A percentile compares a stretch with the other conserved stretches of the same genome.
These are phyloP conservation scores for Ameiurus melas DNA, from an alignment of 2,113 vertebrate species.

Conservation along the genomic window DNA sequence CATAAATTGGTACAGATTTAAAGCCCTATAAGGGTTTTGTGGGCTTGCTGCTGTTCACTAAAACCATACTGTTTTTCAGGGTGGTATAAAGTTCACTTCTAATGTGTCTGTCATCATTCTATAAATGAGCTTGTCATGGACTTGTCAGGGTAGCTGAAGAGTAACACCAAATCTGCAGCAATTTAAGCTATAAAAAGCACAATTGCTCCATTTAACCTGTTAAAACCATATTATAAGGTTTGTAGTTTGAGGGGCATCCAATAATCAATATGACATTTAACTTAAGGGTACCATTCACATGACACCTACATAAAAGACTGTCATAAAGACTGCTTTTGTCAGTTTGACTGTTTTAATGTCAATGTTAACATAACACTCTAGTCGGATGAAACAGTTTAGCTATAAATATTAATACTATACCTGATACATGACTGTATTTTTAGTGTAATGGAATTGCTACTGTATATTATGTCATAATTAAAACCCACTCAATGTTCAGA, in stretches of 20 bases:
- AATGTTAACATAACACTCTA: neutral
- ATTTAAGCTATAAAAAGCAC: neutral
- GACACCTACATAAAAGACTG: neutral
- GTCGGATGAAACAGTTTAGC: neutral
- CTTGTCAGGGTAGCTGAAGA: neutral
- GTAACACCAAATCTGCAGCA: neutral
- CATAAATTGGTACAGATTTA: conserved; percentile 33
- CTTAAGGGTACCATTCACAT: neutral
- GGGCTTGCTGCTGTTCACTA: conserved; percentile 4
- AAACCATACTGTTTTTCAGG: conserved; percentile 25
- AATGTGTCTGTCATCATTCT: conserved; percentile 32
- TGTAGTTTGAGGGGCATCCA: neutral
- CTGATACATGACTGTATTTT: neutral
- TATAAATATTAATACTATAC: neutral
- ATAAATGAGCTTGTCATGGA: conserved; percentile 12
- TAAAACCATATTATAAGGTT: neutral
- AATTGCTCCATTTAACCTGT: neutral
- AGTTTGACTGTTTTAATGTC: neutral
- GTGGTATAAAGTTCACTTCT: conserved; percentile 18
- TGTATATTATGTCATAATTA: no score
- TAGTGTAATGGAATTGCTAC: neutral
- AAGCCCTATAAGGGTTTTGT: conserved; percentile 20
- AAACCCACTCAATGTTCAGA: neutral
- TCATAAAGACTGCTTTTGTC: neutral
- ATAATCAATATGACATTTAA: neutral